Conservation (phyloP, 2,113 vertebrate species). For the Ceyx cyanopectus region DNA sequence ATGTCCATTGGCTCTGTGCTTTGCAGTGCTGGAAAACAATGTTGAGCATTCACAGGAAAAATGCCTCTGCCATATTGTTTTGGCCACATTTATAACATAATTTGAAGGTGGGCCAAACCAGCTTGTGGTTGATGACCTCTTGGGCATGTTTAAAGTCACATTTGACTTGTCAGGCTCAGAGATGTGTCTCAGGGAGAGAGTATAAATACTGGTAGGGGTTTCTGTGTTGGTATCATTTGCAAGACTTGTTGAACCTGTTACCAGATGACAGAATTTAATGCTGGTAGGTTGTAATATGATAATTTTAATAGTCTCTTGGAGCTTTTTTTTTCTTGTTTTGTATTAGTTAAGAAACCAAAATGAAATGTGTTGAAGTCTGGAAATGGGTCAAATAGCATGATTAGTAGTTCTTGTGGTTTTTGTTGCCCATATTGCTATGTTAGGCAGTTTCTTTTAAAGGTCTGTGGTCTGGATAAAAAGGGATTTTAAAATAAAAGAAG, state of each 20-base stretch:
- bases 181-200: background rate
- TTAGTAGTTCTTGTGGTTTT: background rate
- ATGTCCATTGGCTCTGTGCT: background rate
- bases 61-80: background rate
- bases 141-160: background rate
- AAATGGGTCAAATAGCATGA: background rate
- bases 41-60: background rate
- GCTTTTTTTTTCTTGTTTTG: background rate
- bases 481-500: too few species aligned
- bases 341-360: background rate
- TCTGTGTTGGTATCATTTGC: background rate
- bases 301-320: background rate
- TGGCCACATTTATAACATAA: background rate
- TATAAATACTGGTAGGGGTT: background rate
- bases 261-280: background rate
- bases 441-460: background rate
- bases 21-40: background rate
- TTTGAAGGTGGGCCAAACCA: background rate
- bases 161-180: background rate
- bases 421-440: background rate
- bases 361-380: background rate
- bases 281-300: background rate
- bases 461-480: background rate
- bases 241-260: background rate
- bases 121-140: background rate